These are phyloP conservation scores for Pimpla rufipes DNA, from an alignment of 2,888 invertebrate species.

Conservation along the genomic window DNA sequence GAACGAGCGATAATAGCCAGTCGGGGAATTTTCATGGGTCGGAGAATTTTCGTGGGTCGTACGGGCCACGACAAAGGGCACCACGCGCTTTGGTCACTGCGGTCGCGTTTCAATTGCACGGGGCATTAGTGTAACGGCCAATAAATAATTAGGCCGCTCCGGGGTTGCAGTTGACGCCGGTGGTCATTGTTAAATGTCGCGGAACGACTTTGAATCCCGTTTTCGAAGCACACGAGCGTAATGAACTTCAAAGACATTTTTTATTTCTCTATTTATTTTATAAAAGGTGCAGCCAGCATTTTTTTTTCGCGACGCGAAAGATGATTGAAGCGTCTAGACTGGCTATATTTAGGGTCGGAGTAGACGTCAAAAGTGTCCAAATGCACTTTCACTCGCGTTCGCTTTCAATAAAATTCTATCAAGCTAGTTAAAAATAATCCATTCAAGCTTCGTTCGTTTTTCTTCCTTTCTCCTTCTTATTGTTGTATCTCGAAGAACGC, in stretches of 20 bases:
- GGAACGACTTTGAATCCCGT: background rate
- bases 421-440: background rate
- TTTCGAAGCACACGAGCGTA: background rate
- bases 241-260: background rate
- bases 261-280: too few species aligned
- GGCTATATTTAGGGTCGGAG: background rate
- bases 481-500: background rate
- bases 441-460: background rate
- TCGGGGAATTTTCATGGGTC: conserved; percentile 5
- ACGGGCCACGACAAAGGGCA: conserved; percentile 32
- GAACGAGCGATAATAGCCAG: conserved; percentile 24
- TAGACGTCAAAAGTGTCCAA: background rate
- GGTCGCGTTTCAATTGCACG: conserved; percentile 18
- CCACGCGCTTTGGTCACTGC: background rate
- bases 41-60: conserved; percentile 9
- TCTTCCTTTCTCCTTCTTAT: background rate
- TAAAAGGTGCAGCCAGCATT: too few species aligned
- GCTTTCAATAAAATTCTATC: background rate
- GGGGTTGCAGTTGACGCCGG: background rate
- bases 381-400: too few species aligned
- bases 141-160: background rate
- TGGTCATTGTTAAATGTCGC: background rate
- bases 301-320: background rate
- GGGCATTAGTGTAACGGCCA: background rate
- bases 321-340: background rate